phyloP scores from a whole-genome alignment of 1,140 invertebrate species.

The Drosophila mauritiana region DNA sequence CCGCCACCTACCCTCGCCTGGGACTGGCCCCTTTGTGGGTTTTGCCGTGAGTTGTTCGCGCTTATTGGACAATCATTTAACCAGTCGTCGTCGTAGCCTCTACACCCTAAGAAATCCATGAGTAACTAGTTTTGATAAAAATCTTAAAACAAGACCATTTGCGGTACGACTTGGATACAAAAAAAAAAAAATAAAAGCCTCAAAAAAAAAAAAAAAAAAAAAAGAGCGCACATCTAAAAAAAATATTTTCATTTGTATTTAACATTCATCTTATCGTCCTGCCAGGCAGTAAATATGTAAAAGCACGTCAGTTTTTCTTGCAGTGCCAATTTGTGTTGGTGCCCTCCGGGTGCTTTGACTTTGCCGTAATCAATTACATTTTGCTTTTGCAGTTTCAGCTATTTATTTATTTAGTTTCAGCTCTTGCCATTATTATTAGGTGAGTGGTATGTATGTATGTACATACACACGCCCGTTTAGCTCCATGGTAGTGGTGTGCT shows the following conservation, averaged over 20 bases:
- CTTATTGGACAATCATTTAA: constrained; percentile 81
- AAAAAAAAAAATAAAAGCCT: too few relatives aligned
- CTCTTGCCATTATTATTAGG: constrained; percentile 77
- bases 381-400: constrained; percentile 81
- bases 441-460: constrained; percentile 27
- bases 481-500: constrained; percentile 4
- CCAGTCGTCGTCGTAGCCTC: constrained; percentile 40
- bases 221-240: too few relatives aligned
- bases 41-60: constrained; percentile 54
- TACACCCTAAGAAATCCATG: constrained; percentile 6
- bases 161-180: too few relatives aligned
- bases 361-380: constrained; percentile 77
- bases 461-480: background rate
- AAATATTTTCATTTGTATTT: too few relatives aligned
- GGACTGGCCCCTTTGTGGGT: constrained; percentile 7
- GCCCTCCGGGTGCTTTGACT: constrained; percentile 57
- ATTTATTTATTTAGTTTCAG: constrained; percentile 83
- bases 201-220: too few relatives aligned
- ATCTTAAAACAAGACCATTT: background rate
- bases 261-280: background rate
- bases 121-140: background rate
- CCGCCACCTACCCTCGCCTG: background rate
- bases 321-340: constrained; percentile 26
- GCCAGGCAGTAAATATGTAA: too few relatives aligned
- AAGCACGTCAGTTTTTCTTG: background rate